Conservation (phyloP, 2,888 invertebrate genomes). For the Stenurella melanura region DNA sequence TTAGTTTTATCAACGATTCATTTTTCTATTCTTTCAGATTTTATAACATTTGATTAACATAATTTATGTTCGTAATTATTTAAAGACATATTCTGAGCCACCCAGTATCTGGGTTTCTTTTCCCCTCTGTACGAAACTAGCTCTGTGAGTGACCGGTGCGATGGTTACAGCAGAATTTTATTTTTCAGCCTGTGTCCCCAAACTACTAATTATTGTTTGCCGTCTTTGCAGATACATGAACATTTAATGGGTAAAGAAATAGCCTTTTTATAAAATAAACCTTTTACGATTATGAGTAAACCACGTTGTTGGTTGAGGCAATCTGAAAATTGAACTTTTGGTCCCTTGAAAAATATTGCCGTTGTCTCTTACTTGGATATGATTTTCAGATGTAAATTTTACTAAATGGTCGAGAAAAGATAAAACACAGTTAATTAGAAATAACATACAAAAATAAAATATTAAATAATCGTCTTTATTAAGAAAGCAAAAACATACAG, state of each 20-base stretch:
- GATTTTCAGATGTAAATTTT: too few species aligned
- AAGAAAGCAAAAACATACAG: too few species aligned
- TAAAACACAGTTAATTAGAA: too few species aligned
- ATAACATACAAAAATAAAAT: too few species aligned
- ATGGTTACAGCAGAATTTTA: conserved; percentile 35
- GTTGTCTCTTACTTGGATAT: background rate
- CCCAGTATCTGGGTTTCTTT: conserved; percentile 5
- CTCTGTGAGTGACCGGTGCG: conserved; percentile 29
- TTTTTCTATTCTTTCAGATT: too few species aligned
- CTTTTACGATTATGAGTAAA: conserved; percentile 18
- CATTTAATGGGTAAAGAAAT: conserved; percentile 45
- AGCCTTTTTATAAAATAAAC: conserved; percentile 42
- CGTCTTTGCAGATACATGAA: conserved; percentile 44
- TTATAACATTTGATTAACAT: background rate
- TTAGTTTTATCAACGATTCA: too few species aligned
- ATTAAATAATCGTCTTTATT: too few species aligned
- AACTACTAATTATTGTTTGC: conserved; percentile 47
- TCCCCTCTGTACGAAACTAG: conserved; percentile 8
- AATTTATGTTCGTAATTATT: background rate
- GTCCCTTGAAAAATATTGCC: background rate
- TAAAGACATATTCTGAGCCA: background rate
- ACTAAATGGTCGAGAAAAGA: too few species aligned
- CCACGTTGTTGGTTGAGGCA: background rate
- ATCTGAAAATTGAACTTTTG: background rate
- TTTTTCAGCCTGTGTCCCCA: conserved; percentile 45